Percentiles rank a stretch among this genome's conserved stretches.
These are phyloP conservation scores for Beris chalybata DNA, from an alignment of 2,888 invertebrate genomes.

Conservation along the genomic window DNA sequence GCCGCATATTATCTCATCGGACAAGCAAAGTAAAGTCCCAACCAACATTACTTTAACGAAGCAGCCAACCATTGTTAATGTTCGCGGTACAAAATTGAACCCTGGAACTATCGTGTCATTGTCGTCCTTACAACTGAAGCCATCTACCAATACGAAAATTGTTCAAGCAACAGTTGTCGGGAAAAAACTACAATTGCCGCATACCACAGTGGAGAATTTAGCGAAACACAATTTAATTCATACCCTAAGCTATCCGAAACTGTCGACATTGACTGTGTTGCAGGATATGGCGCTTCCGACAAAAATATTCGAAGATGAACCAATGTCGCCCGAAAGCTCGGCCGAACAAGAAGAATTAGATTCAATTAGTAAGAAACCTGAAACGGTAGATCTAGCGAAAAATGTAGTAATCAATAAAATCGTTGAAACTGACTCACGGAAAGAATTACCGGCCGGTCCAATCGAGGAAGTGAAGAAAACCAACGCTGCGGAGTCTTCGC, in stretches of 20 bases:
- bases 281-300: constrained; percentile 66
- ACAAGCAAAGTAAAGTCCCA: constrained; percentile 42
- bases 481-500: background rate
- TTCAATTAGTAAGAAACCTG: background rate
- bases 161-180: constrained; percentile 55
- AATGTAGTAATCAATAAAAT: constrained; percentile 13
- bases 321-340: constrained; percentile 62
- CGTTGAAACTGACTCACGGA: constrained; percentile 9
- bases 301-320: constrained; percentile 70
- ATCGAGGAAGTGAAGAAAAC: background rate
- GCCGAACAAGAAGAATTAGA: constrained; percentile 53
- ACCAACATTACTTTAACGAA: constrained; percentile 49
- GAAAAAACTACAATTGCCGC: constrained; percentile 50
- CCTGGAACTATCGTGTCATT: constrained; percentile 52
- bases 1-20: constrained; percentile 44
- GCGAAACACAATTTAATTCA: constrained; percentile 45
- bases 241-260: constrained; percentile 53
- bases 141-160: constrained; percentile 53
- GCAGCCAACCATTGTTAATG: constrained; percentile 45
- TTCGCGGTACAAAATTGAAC: constrained; percentile 49
- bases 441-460: background rate
- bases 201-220: constrained; percentile 54
- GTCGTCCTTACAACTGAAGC: constrained; percentile 52
- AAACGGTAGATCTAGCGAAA: background rate
- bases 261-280: constrained; percentile 61